Base-by-base conservation (phyloP, 1,140 invertebrate species). In the Halotydeus destructor region DNA sequence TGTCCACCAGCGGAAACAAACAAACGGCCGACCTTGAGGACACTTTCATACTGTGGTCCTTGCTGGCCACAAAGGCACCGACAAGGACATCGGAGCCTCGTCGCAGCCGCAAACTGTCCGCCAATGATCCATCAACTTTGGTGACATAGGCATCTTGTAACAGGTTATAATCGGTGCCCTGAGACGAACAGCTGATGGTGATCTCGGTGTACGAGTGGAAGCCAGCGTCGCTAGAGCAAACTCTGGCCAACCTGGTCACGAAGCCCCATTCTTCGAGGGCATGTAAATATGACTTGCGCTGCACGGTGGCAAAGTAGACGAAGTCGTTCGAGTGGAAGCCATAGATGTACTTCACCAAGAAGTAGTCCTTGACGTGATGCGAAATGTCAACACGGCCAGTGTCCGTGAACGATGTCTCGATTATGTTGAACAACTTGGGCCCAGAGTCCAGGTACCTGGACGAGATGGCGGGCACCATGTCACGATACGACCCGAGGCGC, bases 181-280 rank as follows among this genome's bases (percentile, higher is more conserved):
- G 59, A 0, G 72, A 70, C 35, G 67, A 62, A 55, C 88, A 94
- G 57, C 84, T 74, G 19, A 94, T 61, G 3, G 84, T 88, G 22
- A 93, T 78, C 64, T 96, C 89, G 0, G 83, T 85, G 58, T 96
- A 97, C 0, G 66, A 66, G 55, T 89, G 82, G 58, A 88, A 94
- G 56, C 85, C 84, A 1, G 78, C 70, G 64, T 97, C 89, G 49
- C 75, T 80, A 23, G 89, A 83, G 61, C 89, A 97, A 35, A 82
- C 83, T 12, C 88, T 68, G 0, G 84, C 79, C 46, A 94, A 61
- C 22, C 86, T 71, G 0, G 85, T 80, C 23, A 85, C 74, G 64
- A 86, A 93, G 4, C 84, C 84, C 56, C 88, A 83, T 52, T 86
- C 83, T 54, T 81, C 75, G 8, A 61, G 51, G 2, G 75, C 76